Base-by-base conservation (phyloP, 2,888 invertebrate genomes). In the Dastarcus helophoroides region DNA sequence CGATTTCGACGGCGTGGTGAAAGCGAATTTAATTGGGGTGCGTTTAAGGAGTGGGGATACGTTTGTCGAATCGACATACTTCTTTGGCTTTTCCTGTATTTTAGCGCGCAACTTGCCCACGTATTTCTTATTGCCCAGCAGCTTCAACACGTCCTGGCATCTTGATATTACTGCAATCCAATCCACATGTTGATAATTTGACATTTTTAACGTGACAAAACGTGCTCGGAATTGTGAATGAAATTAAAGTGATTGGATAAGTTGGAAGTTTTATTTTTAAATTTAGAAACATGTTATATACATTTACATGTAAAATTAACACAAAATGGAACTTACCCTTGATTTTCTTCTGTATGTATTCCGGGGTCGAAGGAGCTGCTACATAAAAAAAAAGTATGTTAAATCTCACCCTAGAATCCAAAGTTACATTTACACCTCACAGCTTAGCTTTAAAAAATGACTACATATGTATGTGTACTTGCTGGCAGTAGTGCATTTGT, bases 111-210 rank as follows among this genome's bases (percentile, higher is more conserved):
- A 21, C 19, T 29, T 28, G 14, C 33, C 33, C 17, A 15, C 29
- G 4, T 14, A 14, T 24, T 33, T 24, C 26, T 33, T 33, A 12
- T 33, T 29, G 8, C 27, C 11, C 9, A 33, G 14, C 16, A 48
- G 39, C 39, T 51, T 58, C 36, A 62, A 47, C 8, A 56, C 58
- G 33, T 61, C 61, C 44, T 62, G 61, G 47, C 60, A 60, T 35
- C 57, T 51, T 40, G 56, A 51, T 44, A 62, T 56, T 36, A 61
- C 62, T 62, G 55, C 29, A 59, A 57, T 39, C 43, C 44, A n/a
- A 7, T n/a, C n/a, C n/a, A n/a, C n/a, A n/a, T n/a, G n/a, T n/a
- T n/a, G n/a, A n/a, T n/a, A n/a, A n/a, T n/a, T 7, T n/a, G n/a
- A 34, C 15, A 12, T 22, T 17, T 25, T 32, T 14, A 24, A 16